Percentiles rank a stretch among this genome's conserved stretches.
Conservation (phyloP, 2,888 invertebrate genomes). For the Hanleya hanleyi region DNA sequence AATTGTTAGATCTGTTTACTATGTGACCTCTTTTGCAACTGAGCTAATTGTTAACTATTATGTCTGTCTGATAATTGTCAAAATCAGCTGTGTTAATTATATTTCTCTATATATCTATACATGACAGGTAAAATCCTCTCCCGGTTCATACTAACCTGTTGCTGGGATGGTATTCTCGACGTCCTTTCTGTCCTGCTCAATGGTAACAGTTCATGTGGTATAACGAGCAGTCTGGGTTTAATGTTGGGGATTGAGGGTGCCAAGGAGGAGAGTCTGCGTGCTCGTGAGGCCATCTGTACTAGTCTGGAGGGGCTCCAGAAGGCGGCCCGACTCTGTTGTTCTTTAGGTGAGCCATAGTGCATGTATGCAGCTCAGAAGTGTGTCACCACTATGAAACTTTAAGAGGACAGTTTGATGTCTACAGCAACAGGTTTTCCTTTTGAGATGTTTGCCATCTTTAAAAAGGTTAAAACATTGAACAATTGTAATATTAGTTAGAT, state of each 20-base stretch:
- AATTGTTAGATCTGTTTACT: no score
- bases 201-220: constrained; percentile 70
- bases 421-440: no score
- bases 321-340: constrained; percentile 92
- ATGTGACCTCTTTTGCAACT: no score
- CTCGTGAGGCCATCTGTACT: constrained; percentile 87
- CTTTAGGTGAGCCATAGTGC: constrained; percentile 77
- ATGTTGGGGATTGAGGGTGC: constrained; percentile 74
- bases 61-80: no score
- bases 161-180: constrained; percentile 93
- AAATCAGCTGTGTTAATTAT: no score
- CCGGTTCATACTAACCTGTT: constrained; percentile 86
- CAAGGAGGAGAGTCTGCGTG: constrained; percentile 74
- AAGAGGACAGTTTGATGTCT: no score
- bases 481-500: no score
- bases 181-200: constrained; percentile 86
- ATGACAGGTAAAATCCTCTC: constrained; percentile 72
- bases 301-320: constrained; percentile 92
- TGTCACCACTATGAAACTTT: no score
- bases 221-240: constrained; percentile 73
- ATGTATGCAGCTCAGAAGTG: not conserved
- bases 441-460: no score
- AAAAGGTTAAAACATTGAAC: no score
- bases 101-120: no score
- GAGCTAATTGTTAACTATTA: no score